Base-by-base conservation (phyloP, 2,113 vertebrate genomes). In the Prochilodus magdalenae region DNA sequence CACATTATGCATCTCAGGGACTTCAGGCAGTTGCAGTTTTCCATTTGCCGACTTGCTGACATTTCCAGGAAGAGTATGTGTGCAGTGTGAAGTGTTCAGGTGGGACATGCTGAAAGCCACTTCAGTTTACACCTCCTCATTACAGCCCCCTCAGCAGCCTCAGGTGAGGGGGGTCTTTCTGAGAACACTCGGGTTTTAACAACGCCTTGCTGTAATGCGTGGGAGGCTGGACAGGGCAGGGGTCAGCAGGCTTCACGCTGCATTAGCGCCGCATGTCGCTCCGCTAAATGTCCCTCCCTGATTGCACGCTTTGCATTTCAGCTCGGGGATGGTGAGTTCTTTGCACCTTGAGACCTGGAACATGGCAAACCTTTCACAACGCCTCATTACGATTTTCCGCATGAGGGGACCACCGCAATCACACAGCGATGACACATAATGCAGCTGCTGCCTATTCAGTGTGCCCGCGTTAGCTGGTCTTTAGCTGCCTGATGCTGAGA, bases 311-410 rank as follows among this genome's bases (percentile, higher is more conserved):
- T 91, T 87, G 88, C 87, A 90, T 90, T 89, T 88, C 86, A 85
- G 78, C 72, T 84, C 84, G 83, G 86, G 90, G 90, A 91, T 91
- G 91, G 88, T 83, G 83, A 91, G 88, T 92, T 93, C 20, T 92
- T 90, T 90, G 90, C 92, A 90, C 90, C 86, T 88, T 89, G 89
- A 90, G 87, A 90, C 83, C 60, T 29, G 12, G 60, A 89, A 93
- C 92, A 93, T 84, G 90, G 91, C 91, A 93, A 92, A 78, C 90
- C 91, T 93, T 92, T 93, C 90, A 92, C 87, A 84, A 65, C 36
- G 69, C 83, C 89, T 93, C 92, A 91, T 93, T 93, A 91, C 87
- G 90, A 88, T 87, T 88, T 91, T 89, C 89, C 86, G 89, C 87
- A 86, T 90, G 89, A 90, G 83, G 84, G 87, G 86, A 79, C 88